phyloP scores from a whole-genome alignment of 2,113 vertebrate species.

The Dolichotis patagonum region DNA sequence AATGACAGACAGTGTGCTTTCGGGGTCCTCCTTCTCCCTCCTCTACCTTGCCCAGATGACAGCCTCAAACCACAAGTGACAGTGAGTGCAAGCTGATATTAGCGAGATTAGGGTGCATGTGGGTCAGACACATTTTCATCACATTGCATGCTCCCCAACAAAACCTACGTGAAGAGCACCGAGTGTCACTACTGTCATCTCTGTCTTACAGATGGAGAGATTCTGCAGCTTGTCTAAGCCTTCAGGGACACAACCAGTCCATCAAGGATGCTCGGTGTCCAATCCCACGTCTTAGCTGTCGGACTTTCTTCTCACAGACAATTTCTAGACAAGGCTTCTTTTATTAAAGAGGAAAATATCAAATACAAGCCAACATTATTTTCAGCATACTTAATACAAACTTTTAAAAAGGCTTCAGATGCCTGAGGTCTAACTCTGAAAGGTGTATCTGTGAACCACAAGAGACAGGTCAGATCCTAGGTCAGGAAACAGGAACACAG shows the following conservation, averaged over 20 bases:
- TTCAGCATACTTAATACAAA: background rate
- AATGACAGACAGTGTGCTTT: background rate
- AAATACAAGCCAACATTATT: background rate
- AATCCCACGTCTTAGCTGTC: accelerated
- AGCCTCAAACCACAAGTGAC: no score
- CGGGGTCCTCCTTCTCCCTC: background rate
- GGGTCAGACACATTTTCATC: background rate
- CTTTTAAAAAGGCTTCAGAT: background rate
- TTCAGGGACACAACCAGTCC: accelerated
- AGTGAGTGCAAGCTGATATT: accelerated
- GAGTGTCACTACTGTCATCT: accelerated
- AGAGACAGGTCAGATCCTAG: accelerated
- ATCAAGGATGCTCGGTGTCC: accelerated
- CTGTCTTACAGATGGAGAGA: background rate
- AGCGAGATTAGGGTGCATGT: accelerated
- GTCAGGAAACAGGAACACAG: accelerated
- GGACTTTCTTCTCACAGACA: background rate
- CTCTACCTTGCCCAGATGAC: no score
- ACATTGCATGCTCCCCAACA: background rate
- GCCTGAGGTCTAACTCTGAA: no score
- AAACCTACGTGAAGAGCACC: accelerated
- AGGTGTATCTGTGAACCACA: background rate
- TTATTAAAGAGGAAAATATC: background rate
- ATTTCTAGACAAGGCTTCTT: background rate
- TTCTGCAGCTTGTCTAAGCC: accelerated